Evolutionary conservation across 2,113 vertebrate genomes (phyloP).

Genomic region (Cnemophilus loriae): DNA sequence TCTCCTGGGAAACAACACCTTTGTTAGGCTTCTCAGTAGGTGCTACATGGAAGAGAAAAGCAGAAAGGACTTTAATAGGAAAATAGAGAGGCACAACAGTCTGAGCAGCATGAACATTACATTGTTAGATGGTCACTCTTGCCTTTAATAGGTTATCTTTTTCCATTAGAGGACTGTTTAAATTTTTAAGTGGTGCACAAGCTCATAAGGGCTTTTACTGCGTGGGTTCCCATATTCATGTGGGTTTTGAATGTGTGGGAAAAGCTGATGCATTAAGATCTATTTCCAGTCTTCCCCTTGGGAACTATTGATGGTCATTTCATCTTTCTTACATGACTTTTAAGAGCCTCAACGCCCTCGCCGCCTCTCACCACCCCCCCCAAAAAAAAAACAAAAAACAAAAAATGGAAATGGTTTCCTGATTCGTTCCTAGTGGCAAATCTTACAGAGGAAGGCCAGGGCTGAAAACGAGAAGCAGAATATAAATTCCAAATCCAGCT

Average conservation of each 20-base stretch:
- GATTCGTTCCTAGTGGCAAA: conserved; percentile 31
- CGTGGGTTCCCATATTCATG: background rate
- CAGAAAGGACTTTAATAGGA: background rate
- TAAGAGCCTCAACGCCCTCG: background rate
- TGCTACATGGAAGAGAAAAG: background rate
- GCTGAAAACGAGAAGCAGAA: background rate
- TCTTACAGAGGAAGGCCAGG: conserved; percentile 37
- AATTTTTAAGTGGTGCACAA: conserved; percentile 2
- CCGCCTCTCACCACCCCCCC: accelerated
- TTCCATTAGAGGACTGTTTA: background rate
- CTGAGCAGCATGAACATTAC: background rate
- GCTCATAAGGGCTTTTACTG: background rate
- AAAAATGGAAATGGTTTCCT: background rate
- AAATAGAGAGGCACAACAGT: background rate
- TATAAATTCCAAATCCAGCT: conserved; percentile 53
- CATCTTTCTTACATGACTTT: conserved; percentile 65
- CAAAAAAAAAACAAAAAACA: background rate
- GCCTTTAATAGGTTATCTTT: background rate
- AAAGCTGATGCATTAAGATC: conserved; percentile 36
- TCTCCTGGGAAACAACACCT: background rate
- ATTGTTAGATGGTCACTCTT: background rate
- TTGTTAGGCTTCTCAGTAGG: background rate
- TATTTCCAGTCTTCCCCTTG: conserved; percentile 15
- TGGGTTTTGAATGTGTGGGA: conserved; percentile 24
- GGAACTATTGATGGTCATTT: conserved; percentile 60